Percentiles rank a stretch among this genome's conserved stretches.
phyloP scores from a whole-genome alignment of 2,888 invertebrate genomes.

The Apamea monoglypha region DNA sequence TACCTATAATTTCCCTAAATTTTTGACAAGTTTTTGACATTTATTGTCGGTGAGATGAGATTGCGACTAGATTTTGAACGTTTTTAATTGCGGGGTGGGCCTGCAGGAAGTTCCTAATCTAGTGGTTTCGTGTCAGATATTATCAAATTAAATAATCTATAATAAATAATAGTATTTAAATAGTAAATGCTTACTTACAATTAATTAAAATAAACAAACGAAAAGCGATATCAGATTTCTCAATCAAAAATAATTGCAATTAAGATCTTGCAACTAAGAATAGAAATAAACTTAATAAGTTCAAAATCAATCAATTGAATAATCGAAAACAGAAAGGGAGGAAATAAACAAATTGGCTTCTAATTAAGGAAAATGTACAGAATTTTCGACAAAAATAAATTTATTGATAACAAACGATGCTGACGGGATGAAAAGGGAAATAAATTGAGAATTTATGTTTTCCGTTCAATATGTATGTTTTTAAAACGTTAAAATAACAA shows the following conservation, averaged over 20 bases:
- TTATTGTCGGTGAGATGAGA: no score
- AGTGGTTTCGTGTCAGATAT: no score
- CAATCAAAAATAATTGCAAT: not conserved
- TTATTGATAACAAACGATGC: slow-evolving; percentile 35
- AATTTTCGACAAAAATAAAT: slow-evolving; percentile 37
- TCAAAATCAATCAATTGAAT: slow-evolving; percentile 11
- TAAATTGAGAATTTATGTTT: slow-evolving; percentile 53
- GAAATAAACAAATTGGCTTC: slow-evolving; percentile 35
- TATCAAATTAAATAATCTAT: not conserved
- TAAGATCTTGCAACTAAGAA: not conserved
- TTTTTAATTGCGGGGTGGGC: no score
- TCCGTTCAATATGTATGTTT: slow-evolving; percentile 33
- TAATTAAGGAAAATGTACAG: slow-evolving; percentile 54
- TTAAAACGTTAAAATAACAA: not conserved
- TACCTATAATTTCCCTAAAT: no score
- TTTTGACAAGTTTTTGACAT: no score
- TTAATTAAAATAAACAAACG: not conserved
- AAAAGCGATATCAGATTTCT: not conserved
- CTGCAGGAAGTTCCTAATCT: not conserved
- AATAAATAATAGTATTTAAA: not conserved
- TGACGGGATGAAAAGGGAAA: slow-evolving; percentile 33
- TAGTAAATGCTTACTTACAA: not conserved
- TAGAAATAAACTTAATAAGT: not conserved
- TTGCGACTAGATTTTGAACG: no score
- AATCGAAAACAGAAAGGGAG: slow-evolving; percentile 8